These are phyloP conservation scores for Phoeniculus purpureus DNA, from an alignment of 2,797 vertebrate genomes.

Conservation along the genomic window DNA sequence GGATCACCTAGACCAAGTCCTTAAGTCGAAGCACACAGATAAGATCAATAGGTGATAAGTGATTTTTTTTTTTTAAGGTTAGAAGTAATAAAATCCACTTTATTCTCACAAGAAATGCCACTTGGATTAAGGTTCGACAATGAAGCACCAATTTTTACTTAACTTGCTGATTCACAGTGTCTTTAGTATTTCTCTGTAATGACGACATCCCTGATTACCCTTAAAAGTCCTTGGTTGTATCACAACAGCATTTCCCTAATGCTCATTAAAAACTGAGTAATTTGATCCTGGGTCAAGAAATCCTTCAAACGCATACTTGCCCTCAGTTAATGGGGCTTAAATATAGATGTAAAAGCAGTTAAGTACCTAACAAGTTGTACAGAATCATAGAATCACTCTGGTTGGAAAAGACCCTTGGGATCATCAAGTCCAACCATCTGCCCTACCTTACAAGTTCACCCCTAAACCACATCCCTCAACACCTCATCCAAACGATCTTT, in stretches of 20 bases:
- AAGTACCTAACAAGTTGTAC: neutral
- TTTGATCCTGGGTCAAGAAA: neutral
- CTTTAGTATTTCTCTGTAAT: neutral
- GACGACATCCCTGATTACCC: neutral
- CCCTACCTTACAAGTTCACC: no score
- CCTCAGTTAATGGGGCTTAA: neutral
- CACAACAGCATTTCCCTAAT: neutral
- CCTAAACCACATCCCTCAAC: no score
- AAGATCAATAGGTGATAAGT: neutral
- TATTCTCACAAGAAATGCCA: neutral
- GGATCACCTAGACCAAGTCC: neutral
- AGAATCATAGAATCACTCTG: no score
- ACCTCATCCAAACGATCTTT: no score
- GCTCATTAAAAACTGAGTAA: neutral
- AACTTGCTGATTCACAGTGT: neutral
- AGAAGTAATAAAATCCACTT: neutral
- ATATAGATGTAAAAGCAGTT: neutral
- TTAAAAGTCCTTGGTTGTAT: neutral
- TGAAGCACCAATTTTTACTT: neutral
- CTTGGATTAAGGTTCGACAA: neutral
- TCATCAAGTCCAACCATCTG: no score
- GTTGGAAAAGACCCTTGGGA: no score
- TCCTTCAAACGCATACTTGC: neutral
- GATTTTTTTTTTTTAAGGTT: neutral
- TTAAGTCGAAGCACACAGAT: neutral